These are phyloP conservation scores for Blennius ocellaris DNA, from an alignment of 2,113 vertebrate species.

Conservation along the genomic window DNA sequence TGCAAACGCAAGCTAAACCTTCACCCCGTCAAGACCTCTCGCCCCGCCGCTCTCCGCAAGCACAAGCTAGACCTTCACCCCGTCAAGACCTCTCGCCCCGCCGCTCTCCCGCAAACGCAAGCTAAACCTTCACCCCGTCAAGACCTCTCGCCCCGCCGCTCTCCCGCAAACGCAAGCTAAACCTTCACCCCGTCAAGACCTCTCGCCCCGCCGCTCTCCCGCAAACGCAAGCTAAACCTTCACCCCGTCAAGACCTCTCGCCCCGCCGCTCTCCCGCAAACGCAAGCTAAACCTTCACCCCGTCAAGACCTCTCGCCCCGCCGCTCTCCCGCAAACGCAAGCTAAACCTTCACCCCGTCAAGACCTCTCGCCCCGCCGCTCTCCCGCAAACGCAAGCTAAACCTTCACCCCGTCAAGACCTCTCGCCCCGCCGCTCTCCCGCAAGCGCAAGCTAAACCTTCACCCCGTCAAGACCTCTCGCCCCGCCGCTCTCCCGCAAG, in stretches of 20 bases:
- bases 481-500: constrained; percentile 69
- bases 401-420: constrained; percentile 68
- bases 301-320: constrained; percentile 57
- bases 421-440: constrained; percentile 60
- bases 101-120: constrained; percentile 69
- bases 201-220: constrained; percentile 60
- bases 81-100: constrained; percentile 57
- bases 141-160: constrained; percentile 62
- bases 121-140: constrained; percentile 69
- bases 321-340: constrained; percentile 69
- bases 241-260: constrained; percentile 62
- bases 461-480: constrained; percentile 62
- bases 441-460: constrained; percentile 74
- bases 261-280: constrained; percentile 69
- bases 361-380: constrained; percentile 62
- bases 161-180: constrained; percentile 72
- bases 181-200: constrained; percentile 68
- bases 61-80: constrained; percentile 73
- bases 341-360: constrained; percentile 69
- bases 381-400: constrained; percentile 72
- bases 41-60: constrained; percentile 68
- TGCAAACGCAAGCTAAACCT: constrained; percentile 74
- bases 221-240: constrained; percentile 75
- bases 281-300: constrained; percentile 73
- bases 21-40: constrained; percentile 64